Percentiles rank a stretch among this genome's conserved stretches.
Evolutionary conservation across 2,113 vertebrate genomes (phyloP).

Genomic region (Dicrurus megarhynchus): DNA sequence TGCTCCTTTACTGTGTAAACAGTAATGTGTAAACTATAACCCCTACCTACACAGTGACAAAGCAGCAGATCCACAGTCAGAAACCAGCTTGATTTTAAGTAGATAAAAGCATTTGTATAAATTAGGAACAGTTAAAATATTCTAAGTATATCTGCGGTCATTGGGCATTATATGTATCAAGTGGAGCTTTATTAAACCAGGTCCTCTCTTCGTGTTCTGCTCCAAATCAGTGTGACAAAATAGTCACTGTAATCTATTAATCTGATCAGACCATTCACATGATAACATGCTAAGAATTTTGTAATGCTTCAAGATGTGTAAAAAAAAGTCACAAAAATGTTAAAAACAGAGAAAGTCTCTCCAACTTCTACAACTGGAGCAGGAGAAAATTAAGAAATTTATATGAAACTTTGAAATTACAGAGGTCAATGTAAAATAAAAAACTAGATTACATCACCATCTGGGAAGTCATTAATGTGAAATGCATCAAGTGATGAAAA

Average conservation of each 20-base stretch:
- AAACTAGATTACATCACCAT: neutral
- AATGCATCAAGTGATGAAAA: neutral
- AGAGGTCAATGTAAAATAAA: neutral
- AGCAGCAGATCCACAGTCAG: neutral
- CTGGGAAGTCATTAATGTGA: neutral
- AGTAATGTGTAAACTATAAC: neutral
- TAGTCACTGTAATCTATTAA: neutral
- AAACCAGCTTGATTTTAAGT: neutral
- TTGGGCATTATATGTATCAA: neutral
- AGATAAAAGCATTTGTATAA: neutral
- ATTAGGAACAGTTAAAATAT: neutral
- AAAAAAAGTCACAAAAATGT: neutral
- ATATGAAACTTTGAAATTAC: neutral
- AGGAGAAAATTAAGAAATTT: neutral
- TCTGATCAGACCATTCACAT: neutral
- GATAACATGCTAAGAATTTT: neutral
- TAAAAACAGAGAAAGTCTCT: neutral
- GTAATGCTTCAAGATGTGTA: neutral
- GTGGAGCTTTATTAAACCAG: neutral
- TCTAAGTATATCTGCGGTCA: neutral
- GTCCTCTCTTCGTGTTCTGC: neutral
- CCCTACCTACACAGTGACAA: neutral
- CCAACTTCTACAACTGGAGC: neutral
- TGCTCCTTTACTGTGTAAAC: neutral
- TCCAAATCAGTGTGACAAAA: neutral